Evolutionary conservation across 2,888 invertebrate genomes (phyloP), one percentile per base, ranked within the genome.

Genomic region (Lepetodrilus schrolli): DNA sequence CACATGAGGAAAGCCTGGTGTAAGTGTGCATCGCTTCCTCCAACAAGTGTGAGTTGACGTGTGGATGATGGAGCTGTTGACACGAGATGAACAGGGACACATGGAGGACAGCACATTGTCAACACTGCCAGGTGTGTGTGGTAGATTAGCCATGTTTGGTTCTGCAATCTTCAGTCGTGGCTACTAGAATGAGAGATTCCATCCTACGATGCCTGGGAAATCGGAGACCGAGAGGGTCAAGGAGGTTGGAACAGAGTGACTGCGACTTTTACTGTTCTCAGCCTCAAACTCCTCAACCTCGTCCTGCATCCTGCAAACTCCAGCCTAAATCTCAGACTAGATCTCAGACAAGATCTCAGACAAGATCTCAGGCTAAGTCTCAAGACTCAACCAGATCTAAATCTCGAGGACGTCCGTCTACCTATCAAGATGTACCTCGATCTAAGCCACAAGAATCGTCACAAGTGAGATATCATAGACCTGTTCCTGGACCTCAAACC

Each of bases 171-270:
- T 30, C n/a, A 30, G 17, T 1, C 17, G 58, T 26, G 58, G 23
- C 30, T 30, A 34, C 34, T 58, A 58, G 58, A 58, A 58, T 58
- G 58, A 26, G 58, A 30, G 58, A 58, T 30, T 58, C 58, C 30
- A 17, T 58, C 17, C 58, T 58, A 8, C 17, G 26, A 17, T 58
- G 58, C 30, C 30, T 58, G 17, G 58, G 58, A 17, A 58, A 34
- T 58, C 26, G 30, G 23, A 58, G 34, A 58, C 58, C 58, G 26
- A 58, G 34, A 30, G 58, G 58, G 58, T 26, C 58, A 30, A 26
- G 30, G 0, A 23, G 30, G 30, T 30, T 58, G 8, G 26, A 17
- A n/a, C 58, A 34, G 26, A 30, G 30, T 2, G 58, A 58, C 58
- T 58, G 30, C 30, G 58, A 58, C 17, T 30, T 17, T n/a, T 58